phyloP scores from a whole-genome alignment of 1,140 invertebrate species.

The Phymastichus coffea region DNA sequence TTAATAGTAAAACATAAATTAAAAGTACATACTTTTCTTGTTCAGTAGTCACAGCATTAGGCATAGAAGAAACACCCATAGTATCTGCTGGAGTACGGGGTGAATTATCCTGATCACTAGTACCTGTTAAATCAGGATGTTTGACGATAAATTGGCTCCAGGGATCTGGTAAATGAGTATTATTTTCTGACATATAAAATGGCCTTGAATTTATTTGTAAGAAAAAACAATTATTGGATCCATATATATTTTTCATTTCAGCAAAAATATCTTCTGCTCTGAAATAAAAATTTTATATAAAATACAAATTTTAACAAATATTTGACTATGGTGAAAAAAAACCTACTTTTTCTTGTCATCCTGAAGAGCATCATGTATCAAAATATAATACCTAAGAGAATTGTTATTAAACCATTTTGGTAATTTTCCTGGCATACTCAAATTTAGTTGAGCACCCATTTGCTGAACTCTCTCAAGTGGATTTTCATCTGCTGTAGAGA shows the following conservation, averaged over 20 bases:
- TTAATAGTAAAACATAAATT: background rate
- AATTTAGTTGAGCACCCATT: constrained; percentile 76
- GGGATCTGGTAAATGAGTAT: constrained; percentile 70
- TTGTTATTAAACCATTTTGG: constrained; percentile 89
- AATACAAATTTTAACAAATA: constrained; percentile 1
- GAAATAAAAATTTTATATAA: constrained; percentile 24
- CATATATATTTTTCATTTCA: constrained; percentile 82
- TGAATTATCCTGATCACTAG: constrained; percentile 64
- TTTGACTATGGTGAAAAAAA: constrained; percentile 7
- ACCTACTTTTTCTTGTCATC: constrained; percentile 65
- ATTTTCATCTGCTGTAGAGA: constrained; percentile 79
- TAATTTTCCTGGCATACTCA: constrained; percentile 73
- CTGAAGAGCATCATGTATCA: constrained; percentile 81
- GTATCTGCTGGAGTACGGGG: constrained; percentile 63
- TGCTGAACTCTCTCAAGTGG: constrained; percentile 76
- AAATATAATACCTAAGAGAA: constrained; percentile 85
- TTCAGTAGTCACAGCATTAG: constrained; percentile 51
- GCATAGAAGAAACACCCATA: constrained; percentile 58
- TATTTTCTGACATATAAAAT: constrained; percentile 58
- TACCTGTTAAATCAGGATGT: constrained; percentile 56
- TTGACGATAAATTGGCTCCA: constrained; percentile 79
- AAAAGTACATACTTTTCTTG: constrained; percentile 43
- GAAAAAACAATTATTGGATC: constrained; percentile 81
- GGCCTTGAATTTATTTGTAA: constrained; percentile 82
- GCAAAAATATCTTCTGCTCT: constrained; percentile 83